A percentile compares a stretch with the other conserved stretches of the same genome.
These are phyloP conservation scores for Noctua comes DNA, from an alignment of 2,888 invertebrate species.

Conservation along the genomic window DNA sequence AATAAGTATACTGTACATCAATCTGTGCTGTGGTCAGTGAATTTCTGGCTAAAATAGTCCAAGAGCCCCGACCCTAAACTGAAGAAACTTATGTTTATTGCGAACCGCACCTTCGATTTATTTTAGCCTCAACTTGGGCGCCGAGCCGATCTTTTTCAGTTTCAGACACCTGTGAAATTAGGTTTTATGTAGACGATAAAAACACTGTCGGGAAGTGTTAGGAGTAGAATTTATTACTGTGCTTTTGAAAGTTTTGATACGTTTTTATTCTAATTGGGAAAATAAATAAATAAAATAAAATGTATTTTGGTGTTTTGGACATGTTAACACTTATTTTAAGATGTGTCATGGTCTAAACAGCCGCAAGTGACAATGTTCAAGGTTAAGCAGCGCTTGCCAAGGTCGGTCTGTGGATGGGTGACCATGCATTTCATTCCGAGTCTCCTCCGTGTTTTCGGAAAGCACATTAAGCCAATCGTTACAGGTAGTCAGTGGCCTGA, in stretches of 20 bases:
- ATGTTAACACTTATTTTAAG: too few species aligned
- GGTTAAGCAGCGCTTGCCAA: not conserved
- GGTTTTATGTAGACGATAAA: not conserved
- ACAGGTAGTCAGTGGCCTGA: too few species aligned
- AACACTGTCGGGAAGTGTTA: not conserved
- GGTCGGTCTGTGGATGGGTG: too few species aligned
- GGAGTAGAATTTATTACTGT: not conserved
- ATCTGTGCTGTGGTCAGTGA: constrained; percentile 6
- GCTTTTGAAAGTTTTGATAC: not conserved
- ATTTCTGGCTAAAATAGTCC: not conserved
- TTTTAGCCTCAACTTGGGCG: not conserved
- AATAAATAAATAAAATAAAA: too few species aligned
- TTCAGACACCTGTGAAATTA: not conserved
- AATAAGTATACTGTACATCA: constrained; percentile 8
- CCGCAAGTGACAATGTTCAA: not conserved
- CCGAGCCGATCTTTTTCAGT: not conserved
- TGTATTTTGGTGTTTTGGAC: too few species aligned
- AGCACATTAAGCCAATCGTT: too few species aligned
- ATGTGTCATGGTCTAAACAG: too few species aligned
- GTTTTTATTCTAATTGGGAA: not conserved
- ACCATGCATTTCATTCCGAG: too few species aligned
- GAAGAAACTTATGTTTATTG: constrained; percentile 27
- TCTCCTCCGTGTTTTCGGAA: too few species aligned
- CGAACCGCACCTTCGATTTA: constrained; percentile 20
- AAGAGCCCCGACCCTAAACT: constrained; percentile 16